Evolutionary conservation across 2,888 invertebrate genomes (phyloP).

Genomic region (Heliconius ethilla): DNA sequence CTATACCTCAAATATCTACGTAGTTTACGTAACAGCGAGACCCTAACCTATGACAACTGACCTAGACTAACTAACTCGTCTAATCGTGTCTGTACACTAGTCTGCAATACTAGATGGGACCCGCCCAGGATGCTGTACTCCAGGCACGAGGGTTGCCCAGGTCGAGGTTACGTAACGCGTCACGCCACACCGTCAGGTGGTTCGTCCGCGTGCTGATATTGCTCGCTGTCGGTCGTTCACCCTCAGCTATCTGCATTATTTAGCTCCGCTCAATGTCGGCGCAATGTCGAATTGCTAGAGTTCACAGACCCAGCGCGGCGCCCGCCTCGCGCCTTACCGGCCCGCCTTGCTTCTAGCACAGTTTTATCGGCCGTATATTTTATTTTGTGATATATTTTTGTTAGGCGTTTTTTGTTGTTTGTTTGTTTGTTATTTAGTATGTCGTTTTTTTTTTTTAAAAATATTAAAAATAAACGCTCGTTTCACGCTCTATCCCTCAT

Average conservation of each 20-base stretch:
- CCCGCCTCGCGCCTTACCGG: slow-evolving; percentile 63
- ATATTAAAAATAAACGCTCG: background rate
- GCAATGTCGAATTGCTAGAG: slow-evolving; percentile 77
- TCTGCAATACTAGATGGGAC: background rate
- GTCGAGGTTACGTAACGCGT: slow-evolving; percentile 65
- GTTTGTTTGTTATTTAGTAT: background rate
- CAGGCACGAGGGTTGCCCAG: slow-evolving; percentile 59
- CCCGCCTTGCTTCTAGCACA: slow-evolving; percentile 65
- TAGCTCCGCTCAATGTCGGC: slow-evolving; percentile 77
- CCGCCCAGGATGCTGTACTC: slow-evolving; percentile 33
- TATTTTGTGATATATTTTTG: slow-evolving; percentile 28
- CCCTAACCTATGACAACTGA: slow-evolving; percentile 12
- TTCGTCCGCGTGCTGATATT: slow-evolving; percentile 76
- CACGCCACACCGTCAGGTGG: slow-evolving; percentile 65
- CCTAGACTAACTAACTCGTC: background rate
- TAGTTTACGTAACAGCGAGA: background rate
- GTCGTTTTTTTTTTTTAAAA: background rate
- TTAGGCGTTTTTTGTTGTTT: slow-evolving; percentile 3
- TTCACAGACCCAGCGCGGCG: slow-evolving; percentile 74
- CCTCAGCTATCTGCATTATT: slow-evolving; percentile 79
- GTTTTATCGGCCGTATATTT: slow-evolving; percentile 56
- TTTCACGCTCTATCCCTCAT: too few species aligned
- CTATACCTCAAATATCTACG: background rate
- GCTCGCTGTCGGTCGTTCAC: slow-evolving; percentile 78
- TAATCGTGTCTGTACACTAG: background rate